Conservation (phyloP, 2,113 vertebrate species). For the Phainopepla nitens region DNA sequence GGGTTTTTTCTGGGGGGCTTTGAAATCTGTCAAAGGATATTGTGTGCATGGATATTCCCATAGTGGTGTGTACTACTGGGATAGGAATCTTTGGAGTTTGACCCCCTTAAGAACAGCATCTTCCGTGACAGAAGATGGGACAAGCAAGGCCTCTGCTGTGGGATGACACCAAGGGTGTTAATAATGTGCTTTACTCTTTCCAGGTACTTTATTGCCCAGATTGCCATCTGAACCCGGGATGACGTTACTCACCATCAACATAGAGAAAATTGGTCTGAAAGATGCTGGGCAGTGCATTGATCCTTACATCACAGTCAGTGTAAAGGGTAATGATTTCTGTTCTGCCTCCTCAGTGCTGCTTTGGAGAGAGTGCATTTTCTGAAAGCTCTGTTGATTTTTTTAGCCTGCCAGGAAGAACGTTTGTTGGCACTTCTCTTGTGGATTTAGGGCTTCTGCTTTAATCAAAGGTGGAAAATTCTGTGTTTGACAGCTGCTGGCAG, state of each 20-base stretch:
- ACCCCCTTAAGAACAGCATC: background rate
- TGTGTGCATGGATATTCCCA: background rate
- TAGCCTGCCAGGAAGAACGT: background rate
- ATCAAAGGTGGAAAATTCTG: background rate
- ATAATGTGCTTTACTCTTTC: slow-evolving; percentile 1
- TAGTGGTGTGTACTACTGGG: background rate
- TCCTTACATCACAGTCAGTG: slow-evolving; percentile 93
- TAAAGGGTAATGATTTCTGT: slow-evolving; percentile 82
- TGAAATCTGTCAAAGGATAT: background rate
- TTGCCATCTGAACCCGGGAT: slow-evolving; percentile 96
- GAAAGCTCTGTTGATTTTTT: background rate
- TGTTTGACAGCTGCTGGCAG: background rate
- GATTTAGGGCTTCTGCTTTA: background rate
- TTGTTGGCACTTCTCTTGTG: background rate
- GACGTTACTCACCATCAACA: slow-evolving; percentile 90
- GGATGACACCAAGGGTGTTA: background rate
- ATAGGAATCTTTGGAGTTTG: background rate
- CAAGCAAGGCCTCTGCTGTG: background rate
- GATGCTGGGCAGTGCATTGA: slow-evolving; percentile 98
- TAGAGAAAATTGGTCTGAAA: slow-evolving; percentile 97
- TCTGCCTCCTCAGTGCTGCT: background rate
- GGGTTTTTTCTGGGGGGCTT: background rate
- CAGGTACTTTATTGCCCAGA: slow-evolving; percentile 93
- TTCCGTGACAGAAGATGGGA: background rate
- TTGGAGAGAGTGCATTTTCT: background rate